These are phyloP conservation scores for Yponomeuta malinellus DNA, from an alignment of 2,888 invertebrate species.

Conservation along the genomic window DNA sequence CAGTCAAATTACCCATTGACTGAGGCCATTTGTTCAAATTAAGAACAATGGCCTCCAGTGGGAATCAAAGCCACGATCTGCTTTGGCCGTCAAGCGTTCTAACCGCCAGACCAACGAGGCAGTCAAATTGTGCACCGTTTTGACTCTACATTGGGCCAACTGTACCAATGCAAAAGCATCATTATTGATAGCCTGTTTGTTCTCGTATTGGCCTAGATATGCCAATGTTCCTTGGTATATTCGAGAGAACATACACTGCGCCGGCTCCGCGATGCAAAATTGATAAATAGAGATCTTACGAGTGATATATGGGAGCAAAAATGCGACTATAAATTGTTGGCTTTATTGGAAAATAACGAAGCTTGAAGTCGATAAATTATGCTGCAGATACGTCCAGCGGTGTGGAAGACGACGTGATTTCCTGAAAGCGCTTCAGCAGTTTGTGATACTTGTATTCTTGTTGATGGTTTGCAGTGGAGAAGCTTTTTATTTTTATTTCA, in stretches of 20 bases:
- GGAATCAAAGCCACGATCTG: too few species aligned
- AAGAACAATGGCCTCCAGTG: too few species aligned
- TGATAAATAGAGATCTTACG: conserved; percentile 1
- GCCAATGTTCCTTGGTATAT: conserved; percentile 9
- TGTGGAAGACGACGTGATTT: not conserved
- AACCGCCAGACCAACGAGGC: too few species aligned
- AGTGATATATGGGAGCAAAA: not conserved
- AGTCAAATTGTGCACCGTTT: not conserved
- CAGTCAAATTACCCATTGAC: too few species aligned
- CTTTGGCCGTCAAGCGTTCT: too few species aligned
- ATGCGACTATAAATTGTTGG: not conserved
- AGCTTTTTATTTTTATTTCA: too few species aligned
- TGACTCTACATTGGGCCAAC: not conserved
- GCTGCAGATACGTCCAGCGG: not conserved
- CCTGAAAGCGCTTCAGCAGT: not conserved
- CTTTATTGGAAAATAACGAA: conserved; percentile 3
- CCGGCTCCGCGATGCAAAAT: not conserved
- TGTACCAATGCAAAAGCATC: conserved; percentile 8
- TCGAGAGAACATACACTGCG: not conserved
- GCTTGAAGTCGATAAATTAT: not conserved
- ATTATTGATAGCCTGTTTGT: conserved; percentile 10
- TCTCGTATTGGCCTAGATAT: conserved; percentile 13
- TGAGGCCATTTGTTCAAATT: too few species aligned
- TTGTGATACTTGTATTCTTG: not conserved
- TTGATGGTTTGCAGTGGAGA: too few species aligned